Evolutionary conservation across 2,797 vertebrate genomes (phyloP), one percentile per base, ranked within the genome.

Genomic region (Sebastes goodei): DNA sequence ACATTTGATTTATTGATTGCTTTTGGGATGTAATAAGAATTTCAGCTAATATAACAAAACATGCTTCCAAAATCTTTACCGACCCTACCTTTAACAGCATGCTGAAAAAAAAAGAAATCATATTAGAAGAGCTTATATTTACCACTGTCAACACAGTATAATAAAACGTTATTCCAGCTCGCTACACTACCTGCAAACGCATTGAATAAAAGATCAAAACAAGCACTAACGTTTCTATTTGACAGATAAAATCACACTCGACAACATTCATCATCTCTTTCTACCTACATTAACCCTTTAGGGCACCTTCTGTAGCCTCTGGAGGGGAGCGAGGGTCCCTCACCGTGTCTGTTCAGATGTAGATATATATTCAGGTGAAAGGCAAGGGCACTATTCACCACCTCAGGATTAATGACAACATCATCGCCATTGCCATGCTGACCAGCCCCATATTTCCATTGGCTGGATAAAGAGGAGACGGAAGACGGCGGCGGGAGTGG

Each of bases 311-410:
- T 80, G 46, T 84, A 76, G 90, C 87, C 88, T 83, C 85, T 63
- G 74, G 84, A 89, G 91, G 87, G 82, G 72, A 62, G 82, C 6
- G 61, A 57, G 83, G 80, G 80, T 90, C 84, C 80, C 80, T 81
- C 49, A 9, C 77, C 67, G 88, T 69, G 82, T 88, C 90, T 94
- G 92, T 87, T 85, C 74, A 76, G 85, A 93, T 92, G 90, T 91
- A 93, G 91, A 95, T 91, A 93, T 93, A 91, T 86, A 88, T 87
- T 88, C 84, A 86, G 90, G 89, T 92, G 91, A 94, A 91, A 90
- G 91, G 90, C 89, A 94, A 94, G 93, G 94, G 87, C 93, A 76
- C 86, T 49, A 83, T 89, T 85, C 89, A 84, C 65, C 82, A 88
- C 76, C 82, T 74, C 84, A 85, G 86, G 92, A 94, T 95, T 94